Evolutionary conservation across 2,888 invertebrate genomes (phyloP).

Genomic region (Melinopterus prodromus): DNA sequence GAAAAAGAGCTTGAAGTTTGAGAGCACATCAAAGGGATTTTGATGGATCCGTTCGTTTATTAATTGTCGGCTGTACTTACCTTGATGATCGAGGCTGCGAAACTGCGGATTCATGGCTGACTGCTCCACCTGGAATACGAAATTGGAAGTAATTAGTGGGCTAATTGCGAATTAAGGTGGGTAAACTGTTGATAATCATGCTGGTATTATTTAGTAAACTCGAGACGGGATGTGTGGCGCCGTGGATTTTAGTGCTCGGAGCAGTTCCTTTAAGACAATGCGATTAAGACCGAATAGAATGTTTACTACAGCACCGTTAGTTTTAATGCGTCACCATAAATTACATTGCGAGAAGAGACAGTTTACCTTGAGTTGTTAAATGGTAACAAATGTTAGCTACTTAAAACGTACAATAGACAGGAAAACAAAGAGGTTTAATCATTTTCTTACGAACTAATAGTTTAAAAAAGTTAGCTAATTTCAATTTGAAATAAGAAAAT

Average conservation of each 20-base stretch:
- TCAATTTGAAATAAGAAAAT: too few relatives aligned
- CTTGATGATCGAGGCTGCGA: not conserved
- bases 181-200: not conserved
- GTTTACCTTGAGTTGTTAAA: not conserved
- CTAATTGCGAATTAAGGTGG: constrained; percentile 4
- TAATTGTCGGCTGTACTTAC: not conserved
- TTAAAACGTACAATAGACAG: not conserved
- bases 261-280: not conserved
- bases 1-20: not conserved
- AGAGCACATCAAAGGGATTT: not conserved
- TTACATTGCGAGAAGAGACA: not conserved
- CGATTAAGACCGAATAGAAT: not conserved
- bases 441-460: too few relatives aligned
- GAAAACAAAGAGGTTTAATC: not conserved
- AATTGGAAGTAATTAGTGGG: not conserved
- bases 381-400: not conserved
- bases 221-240: not conserved
- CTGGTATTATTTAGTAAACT: not conserved
- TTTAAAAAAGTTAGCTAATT: too few relatives aligned
- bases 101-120: not conserved
- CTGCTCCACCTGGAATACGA: not conserved
- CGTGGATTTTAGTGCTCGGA: not conserved
- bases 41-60: not conserved
- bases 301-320: not conserved
- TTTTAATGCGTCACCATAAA: not conserved